Evolutionary conservation across 2,797 vertebrate species (phyloP), one percentile per base, ranked within the genome.

Genomic region (Naso thynnoides): DNA sequence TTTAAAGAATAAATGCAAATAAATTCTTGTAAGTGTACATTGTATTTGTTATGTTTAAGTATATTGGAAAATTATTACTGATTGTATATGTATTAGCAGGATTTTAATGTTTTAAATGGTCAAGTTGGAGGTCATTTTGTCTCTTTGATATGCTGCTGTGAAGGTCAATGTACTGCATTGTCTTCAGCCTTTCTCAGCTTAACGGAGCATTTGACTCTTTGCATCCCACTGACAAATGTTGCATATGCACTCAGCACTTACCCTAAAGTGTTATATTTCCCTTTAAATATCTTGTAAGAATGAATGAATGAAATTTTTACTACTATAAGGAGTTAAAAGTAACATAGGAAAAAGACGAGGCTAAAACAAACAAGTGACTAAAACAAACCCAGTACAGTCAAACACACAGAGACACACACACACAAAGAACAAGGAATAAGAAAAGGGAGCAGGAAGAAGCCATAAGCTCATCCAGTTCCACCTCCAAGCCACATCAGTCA

Each of bases 31-130:
- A 56, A 3, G 26, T 19, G 41, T 21, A 50, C n/a, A 55, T 52
- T 41, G 16, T 10, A 27, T 54, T 50, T 24, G 16, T 38, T 53
- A 27, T 33, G 33, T 9, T 8, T 33, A 8, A 8, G 10, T 33
- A 33, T 33, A 33, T 9, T 36, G 19, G 29, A 58, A 59, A 57
- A 44, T 81, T 56, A 26, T 38, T 29, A 47, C 10, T 39, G 14
- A 36, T n/a, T 41, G 14, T 18, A 47, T 64, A 63, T 55, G 38
- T 56, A 14, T 55, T 21, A 36, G 19, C 23, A 5, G 39, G 14
- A 52, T 60, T 56, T 73, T 47, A 41, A 53, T 48, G 36, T 48
- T 60, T 27, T 15, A 63, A 16, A 19, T 45, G 66, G 33, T 63
- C 6, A 36, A 36, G 0, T 45, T 33, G 48, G 18, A 70, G 18